These are phyloP conservation scores for Falco novaeseelandiae DNA, from an alignment of 2,797 vertebrate genomes.

Conservation along the genomic window DNA sequence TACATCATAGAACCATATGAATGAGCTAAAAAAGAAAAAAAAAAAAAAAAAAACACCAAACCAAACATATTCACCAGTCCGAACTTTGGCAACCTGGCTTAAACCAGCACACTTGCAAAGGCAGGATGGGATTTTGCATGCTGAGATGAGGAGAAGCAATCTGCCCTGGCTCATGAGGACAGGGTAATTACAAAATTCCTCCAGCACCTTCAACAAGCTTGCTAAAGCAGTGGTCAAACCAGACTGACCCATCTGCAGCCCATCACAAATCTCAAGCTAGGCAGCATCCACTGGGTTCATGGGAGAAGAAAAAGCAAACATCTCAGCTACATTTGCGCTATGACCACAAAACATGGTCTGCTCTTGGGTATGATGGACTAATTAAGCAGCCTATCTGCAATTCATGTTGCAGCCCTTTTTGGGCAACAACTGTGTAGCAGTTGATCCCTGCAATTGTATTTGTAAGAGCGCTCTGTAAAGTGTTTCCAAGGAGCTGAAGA, in stretches of 20 bases:
- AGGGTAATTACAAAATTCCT: neutral
- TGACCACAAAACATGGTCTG: neutral
- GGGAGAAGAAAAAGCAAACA: neutral
- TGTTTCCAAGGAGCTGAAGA: neutral
- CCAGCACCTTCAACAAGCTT: fast-evolving
- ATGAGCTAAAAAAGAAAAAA: neutral
- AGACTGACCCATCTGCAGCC: neutral
- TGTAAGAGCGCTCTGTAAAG: neutral
- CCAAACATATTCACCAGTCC: neutral
- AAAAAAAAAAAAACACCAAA: neutral
- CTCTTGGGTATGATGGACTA: neutral
- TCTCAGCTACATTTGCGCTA: neutral
- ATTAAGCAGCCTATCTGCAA: neutral
- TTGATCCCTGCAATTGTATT: neutral
- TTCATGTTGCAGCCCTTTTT: fast-evolving
- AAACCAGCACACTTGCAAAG: neutral
- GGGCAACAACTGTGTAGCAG: neutral
- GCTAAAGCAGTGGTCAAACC: neutral
- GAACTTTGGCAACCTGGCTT: neutral
- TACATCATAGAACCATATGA: neutral
- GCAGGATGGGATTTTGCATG: neutral
- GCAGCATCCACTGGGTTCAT: neutral
- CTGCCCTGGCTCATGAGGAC: neutral
- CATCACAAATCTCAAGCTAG: neutral
- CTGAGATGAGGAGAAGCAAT: neutral